Evolutionary conservation across 2,888 invertebrate genomes (phyloP).

Genomic region (Amphipyra tragopoginis): DNA sequence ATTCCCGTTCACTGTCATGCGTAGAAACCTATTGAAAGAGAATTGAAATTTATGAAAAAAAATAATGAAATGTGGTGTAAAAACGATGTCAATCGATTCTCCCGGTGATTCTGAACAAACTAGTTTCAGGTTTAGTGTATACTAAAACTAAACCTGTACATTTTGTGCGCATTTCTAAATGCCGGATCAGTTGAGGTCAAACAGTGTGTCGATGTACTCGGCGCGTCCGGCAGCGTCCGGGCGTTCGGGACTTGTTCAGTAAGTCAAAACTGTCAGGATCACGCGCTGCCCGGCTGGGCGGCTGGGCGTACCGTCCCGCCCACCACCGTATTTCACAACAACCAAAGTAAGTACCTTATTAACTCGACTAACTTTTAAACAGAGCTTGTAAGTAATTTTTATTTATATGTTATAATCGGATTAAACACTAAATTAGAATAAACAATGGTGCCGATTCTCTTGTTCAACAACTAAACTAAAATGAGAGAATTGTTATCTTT

Average conservation of each 20-base stretch:
- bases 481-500: no score
- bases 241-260: constrained; percentile 59
- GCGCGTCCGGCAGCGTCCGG: constrained; percentile 33
- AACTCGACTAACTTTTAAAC: constrained; percentile 37
- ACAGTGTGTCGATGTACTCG: constrained; percentile 59
- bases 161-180: constrained; percentile 12
- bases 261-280: constrained; percentile 76
- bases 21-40: no score
- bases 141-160: not conserved
- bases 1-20: no score
- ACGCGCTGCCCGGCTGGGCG: constrained; percentile 59
- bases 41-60: no score
- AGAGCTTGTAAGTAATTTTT: constrained; percentile 20
- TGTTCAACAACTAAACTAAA: no score
- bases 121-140: no score
- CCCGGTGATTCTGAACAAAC: no score
- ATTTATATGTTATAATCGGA: constrained; percentile 4
- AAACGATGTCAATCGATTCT: no score
- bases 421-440: not conserved
- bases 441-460: no score
- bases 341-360: constrained; percentile 39
- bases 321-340: constrained; percentile 47
- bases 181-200: constrained; percentile 50
- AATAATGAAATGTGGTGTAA: no score
- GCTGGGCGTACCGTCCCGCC: constrained; percentile 46